Base-by-base conservation (phyloP, 2,888 invertebrate species). In the Sycophila texana region DNA sequence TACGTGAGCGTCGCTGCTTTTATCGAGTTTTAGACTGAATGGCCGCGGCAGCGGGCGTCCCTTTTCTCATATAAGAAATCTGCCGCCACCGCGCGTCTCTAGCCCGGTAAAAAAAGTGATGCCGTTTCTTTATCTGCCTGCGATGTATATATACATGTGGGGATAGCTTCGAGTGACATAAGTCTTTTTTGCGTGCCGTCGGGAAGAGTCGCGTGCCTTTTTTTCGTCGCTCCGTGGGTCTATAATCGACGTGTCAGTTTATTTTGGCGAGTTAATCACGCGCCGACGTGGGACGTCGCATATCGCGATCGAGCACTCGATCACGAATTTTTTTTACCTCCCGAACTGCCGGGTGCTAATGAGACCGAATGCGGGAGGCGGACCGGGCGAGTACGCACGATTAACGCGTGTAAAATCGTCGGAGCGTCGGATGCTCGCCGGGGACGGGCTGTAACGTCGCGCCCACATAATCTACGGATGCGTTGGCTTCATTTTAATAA, bases 11-110 rank as follows among this genome's bases (percentile, higher is more conserved):
- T 16, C 39, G n/a, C 12, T 53, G 65, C 70, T 68, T 39, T 78
- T 78, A 73, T 78, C 75, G 57, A 60, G 72, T 65, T 71, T 70
- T 71, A 26, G 81, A 70, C 47, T 75, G 75, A 77, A 72, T 58
- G 72, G 67, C 30, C 67, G 4, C 4, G 61, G 39, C 30, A 16
- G 16, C 14, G 30, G 51, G 71, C 30, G 68, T 30, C 39, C 39
- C 39, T 39, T 39, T 39, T 39, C 39, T 10, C 39, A 39, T 39
- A 39, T 39, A 39, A 39, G 39, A 39, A 39, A 39, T 39, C 39
- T 26, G 63, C 63, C 30, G 7, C 39, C 39, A n/a, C 13, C 22
- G 26, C 12, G 22, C 22, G 14, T 26, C 5, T 26, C 18, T 79
- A 51, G 65, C 72, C 68, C 53, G 68, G 75, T n/a, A 65, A 72